A percentile compares a stretch with the other conserved stretches of the same genome.
Evolutionary conservation across 2,888 invertebrate species (phyloP).

Genomic region (Drepana falcataria): DNA sequence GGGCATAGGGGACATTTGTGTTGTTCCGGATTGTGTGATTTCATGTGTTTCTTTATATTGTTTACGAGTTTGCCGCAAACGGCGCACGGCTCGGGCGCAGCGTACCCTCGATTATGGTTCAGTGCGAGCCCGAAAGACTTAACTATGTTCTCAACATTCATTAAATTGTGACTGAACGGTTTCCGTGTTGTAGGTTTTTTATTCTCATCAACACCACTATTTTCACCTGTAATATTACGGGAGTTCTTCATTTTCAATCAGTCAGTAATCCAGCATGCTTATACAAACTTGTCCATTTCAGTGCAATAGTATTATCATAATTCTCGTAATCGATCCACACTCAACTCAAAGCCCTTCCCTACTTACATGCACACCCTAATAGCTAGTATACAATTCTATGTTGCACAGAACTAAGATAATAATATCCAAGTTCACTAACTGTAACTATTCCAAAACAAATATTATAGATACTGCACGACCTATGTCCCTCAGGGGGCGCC

Average conservation of each 20-base stretch:
- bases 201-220: constrained; percentile 68
- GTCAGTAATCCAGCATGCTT: constrained; percentile 34
- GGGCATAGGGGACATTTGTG: constrained; percentile 81
- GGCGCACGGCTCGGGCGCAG: constrained; percentile 76
- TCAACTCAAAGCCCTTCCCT: constrained; percentile 11
- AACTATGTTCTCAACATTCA: constrained; percentile 59
- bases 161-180: constrained; percentile 51
- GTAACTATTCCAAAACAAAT: neutral
- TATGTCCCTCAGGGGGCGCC: constrained; percentile 71
- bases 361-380: neutral
- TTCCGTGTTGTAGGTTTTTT: constrained; percentile 49
- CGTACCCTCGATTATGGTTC: constrained; percentile 39
- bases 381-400: neutral
- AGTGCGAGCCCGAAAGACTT: constrained; percentile 56
- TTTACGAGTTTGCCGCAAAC: constrained; percentile 82
- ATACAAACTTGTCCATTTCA: constrained; percentile 17
- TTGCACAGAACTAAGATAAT: neutral
- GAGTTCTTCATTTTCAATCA: constrained; percentile 46
- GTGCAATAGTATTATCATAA: constrained; percentile 14
- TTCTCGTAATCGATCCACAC: constrained; percentile 15
- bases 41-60: constrained; percentile 83
- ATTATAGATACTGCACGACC: constrained; percentile 41
- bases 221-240: constrained; percentile 70
- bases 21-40: constrained; percentile 81
- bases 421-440: neutral